phyloP scores from a whole-genome alignment of 2,888 invertebrate species.

The Noctua fimbriata region DNA sequence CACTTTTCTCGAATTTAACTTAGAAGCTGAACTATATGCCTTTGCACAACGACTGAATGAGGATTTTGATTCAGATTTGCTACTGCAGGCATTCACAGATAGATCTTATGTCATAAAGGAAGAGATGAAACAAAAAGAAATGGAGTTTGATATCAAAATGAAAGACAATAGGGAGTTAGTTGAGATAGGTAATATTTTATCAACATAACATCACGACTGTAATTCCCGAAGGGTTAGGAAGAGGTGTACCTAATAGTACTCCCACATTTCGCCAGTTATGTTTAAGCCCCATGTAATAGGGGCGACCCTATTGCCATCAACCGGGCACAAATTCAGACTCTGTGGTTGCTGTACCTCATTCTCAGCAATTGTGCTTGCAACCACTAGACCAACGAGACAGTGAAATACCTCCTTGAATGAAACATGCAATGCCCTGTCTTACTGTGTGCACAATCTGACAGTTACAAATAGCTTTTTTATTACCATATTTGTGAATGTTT shows the following conservation, averaged over 20 bases:
- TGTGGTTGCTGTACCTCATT: no score
- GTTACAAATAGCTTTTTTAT: not conserved
- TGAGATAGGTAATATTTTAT: conserved; percentile 87
- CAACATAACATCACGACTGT: no score
- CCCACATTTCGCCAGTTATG: no score
- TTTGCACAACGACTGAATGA: conserved; percentile 96
- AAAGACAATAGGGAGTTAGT: conserved; percentile 93
- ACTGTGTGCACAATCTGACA: not conserved
- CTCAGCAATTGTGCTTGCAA: no score
- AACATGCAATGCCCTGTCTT: not conserved
- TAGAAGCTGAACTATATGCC: conserved; percentile 96
- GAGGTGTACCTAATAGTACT: no score
- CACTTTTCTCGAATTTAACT: conserved; percentile 95
- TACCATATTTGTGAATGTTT: not conserved
- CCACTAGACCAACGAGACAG: no score
- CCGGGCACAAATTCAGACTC: no score
- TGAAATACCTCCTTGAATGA: not conserved
- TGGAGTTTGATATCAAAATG: conserved; percentile 92
- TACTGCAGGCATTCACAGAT: conserved; percentile 95
- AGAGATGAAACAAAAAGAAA: conserved; percentile 91
- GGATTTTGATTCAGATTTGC: conserved; percentile 92
- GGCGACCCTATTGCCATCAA: no score
- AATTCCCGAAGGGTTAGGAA: no score
- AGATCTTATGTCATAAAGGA: conserved; percentile 94
- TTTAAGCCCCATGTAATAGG: no score